These are phyloP conservation scores for Megalopta genalis DNA, from an alignment of 1,140 invertebrate genomes.

Conservation along the genomic window DNA sequence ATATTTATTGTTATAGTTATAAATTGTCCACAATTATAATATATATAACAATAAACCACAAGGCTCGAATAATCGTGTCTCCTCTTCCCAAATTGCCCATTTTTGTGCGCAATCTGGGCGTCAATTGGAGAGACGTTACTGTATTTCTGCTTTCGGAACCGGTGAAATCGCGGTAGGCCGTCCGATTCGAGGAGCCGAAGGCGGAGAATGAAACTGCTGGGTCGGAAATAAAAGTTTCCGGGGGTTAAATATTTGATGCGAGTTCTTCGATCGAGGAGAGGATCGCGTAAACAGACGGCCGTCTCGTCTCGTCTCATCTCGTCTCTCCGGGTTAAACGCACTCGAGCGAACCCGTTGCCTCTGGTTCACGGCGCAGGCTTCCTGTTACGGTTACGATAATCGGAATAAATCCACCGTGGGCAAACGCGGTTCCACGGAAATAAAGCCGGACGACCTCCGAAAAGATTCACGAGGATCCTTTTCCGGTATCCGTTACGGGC, in stretches of 20 bases:
- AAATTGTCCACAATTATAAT: too few species aligned
- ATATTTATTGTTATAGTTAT: too few species aligned
- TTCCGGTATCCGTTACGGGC: not conserved
- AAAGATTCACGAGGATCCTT: not conserved
- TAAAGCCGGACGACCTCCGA: not conserved
- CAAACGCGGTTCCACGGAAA: not conserved
- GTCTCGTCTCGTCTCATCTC: too few species aligned
- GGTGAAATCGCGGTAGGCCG: not conserved
- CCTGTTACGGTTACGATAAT: not conserved
- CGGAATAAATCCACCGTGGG: not conserved
- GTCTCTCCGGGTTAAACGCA: too few species aligned
- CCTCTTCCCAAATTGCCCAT: too few species aligned
- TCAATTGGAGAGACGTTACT: too few species aligned
- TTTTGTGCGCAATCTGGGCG: too few species aligned
- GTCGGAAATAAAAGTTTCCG: not conserved
- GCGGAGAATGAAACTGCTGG: not conserved
- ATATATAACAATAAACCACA: too few species aligned
- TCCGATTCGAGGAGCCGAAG: not conserved
- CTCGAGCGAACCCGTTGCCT: too few species aligned
- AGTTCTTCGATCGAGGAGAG: not conserved
- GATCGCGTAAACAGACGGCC: slow-evolving; percentile 5
- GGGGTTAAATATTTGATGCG: not conserved
- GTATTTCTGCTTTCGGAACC: not conserved
- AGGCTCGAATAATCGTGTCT: too few species aligned
- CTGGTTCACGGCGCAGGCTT: too few species aligned